These are phyloP conservation scores for Phalacrocorax brasilianus DNA, from an alignment of 2,113 vertebrate species.

Conservation along the genomic window DNA sequence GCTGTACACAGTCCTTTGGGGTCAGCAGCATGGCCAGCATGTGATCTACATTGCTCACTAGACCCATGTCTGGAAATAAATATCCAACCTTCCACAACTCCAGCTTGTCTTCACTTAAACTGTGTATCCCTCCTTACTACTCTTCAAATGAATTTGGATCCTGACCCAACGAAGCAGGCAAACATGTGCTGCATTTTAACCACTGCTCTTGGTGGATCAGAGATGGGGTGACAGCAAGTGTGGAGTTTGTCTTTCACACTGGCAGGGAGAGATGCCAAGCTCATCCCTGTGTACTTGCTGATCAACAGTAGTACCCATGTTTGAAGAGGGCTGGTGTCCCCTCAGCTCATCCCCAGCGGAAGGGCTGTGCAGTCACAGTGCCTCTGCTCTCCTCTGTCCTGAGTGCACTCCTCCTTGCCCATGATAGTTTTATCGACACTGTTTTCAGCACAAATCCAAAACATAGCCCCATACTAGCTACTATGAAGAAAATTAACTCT, in stretches of 20 bases:
- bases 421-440: not conserved
- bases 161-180: not conserved
- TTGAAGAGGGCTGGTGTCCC: not conserved
- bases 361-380: not conserved
- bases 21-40: not conserved
- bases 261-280: not conserved
- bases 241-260: not conserved
- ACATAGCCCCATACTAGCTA: not conserved
- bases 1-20: not conserved
- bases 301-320: not conserved
- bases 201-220: not conserved
- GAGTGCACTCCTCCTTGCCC: not conserved
- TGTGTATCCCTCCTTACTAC: not conserved
- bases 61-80: not conserved
- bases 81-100: not conserved
- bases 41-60: rapidly evolving
- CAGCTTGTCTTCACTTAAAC: not conserved
- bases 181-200: rapidly evolving
- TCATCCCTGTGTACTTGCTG: not conserved
- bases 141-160: not conserved
- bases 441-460: not conserved
- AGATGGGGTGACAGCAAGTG: not conserved
- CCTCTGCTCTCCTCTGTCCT: not conserved
- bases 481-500: not conserved
- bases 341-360: rapidly evolving